Evolutionary conservation across 2,888 invertebrate genomes (phyloP), one percentile per base, ranked within the genome.

Genomic region (Sphinx pinastri): DNA sequence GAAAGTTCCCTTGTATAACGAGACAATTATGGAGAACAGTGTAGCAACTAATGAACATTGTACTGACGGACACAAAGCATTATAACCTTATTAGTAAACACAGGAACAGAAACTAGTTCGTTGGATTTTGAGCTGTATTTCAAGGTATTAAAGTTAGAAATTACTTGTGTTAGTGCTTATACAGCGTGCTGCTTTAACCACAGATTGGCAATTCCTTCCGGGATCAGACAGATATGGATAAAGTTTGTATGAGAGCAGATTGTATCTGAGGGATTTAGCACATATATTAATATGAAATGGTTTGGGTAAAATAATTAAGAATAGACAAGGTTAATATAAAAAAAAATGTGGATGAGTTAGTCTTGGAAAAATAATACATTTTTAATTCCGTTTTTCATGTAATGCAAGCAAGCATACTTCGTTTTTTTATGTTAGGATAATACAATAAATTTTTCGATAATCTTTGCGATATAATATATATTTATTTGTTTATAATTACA

Each of bases 231-330:
- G 19, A 49, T 60, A 47, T 60, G 63, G 49, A 47, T 49, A 49
- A 63, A 63, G 63, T 63, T 63, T 63, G 19, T 63, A 58, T 58
- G 19, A 16, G 47, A n/a, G 49, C 63, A 63, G 47, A 63, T 63
- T 63, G 63, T 63, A 19, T 13, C 6, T 63, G 49, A 19, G 13
- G 13, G 19, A 63, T 16, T 16, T 47, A 63, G 19, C 7, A 10
- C 16, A 49, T 16, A 55, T 55, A 11, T 55, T 16, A 19, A 47
- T 12, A 12, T 45, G 47, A 16, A 47, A 47, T 49, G 11, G 19
- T 49, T 63, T 19, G 16, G 12, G 13, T 49, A 16, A 4, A 4
- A 38, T 2, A 4, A 38, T 38, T 2, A 6, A 38, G 38, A 4
- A 38, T 38, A 6, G 38, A 38, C 38, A 38, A 38, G 6, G 4